These are phyloP conservation scores for Eueides isabella DNA, from an alignment of 1,140 invertebrate species.

Conservation along the genomic window DNA sequence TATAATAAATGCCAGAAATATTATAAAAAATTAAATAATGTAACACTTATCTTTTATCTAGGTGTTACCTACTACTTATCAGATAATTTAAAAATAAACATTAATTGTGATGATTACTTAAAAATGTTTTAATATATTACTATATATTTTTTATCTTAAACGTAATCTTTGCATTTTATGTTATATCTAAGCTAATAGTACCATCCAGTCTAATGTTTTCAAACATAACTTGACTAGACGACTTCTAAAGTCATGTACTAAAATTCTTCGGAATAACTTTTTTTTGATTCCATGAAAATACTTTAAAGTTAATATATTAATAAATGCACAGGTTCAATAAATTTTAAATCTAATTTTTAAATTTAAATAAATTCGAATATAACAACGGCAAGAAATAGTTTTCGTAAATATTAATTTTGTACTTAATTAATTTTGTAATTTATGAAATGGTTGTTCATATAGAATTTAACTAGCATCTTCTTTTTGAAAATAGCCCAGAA, in stretches of 20 bases:
- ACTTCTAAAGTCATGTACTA: constrained; percentile 14
- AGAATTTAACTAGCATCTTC: background rate
- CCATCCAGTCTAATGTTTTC: constrained; percentile 55
- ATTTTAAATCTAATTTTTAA: background rate
- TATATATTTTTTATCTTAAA: background rate
- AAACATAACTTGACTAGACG: constrained; percentile 59
- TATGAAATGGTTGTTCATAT: background rate
- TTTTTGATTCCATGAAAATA: background rate
- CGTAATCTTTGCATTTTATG: constrained; percentile 17
- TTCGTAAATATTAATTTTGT: background rate
- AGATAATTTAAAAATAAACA: background rate
- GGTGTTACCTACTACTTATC: background rate
- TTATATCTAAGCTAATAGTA: constrained; percentile 33
- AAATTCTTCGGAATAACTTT: background rate
- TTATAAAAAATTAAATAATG: background rate
- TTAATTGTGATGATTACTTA: constrained; percentile 1
- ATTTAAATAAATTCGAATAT: background rate
- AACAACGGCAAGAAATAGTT: constrained; percentile 8
- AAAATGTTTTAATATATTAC: background rate
- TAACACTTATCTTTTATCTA: background rate
- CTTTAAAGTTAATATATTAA: background rate
- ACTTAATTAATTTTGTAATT: background rate
- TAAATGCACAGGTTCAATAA: background rate
- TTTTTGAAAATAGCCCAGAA: background rate
- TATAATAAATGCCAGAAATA: background rate